A percentile compares a stretch with the other conserved stretches of the same genome.
These are phyloP conservation scores for Melozone crissalis DNA, from an alignment of 2,113 vertebrate species.

Conservation along the genomic window DNA sequence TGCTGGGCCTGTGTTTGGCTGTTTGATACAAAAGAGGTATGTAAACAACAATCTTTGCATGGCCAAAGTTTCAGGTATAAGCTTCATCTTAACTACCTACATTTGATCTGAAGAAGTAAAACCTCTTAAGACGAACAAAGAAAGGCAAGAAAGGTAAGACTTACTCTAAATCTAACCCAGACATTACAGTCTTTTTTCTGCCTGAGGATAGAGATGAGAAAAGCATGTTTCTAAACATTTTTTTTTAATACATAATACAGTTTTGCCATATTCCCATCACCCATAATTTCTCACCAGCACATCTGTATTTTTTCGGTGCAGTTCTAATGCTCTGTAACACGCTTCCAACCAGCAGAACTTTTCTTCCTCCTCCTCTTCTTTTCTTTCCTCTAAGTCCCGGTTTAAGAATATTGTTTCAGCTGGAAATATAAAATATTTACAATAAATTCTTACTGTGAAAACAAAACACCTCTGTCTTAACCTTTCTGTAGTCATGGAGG, in stretches of 20 bases:
- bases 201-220: not conserved
- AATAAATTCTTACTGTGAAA: constrained; percentile 8
- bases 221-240: not conserved
- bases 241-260: not conserved
- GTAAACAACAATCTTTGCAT: not conserved
- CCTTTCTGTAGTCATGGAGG: not conserved
- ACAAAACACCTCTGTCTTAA: not conserved
- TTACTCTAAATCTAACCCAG: not conserved
- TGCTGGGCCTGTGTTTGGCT: not conserved
- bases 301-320: constrained; percentile 78
- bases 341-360: constrained; percentile 86
- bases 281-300: constrained; percentile 82
- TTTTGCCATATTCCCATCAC: not conserved
- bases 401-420: constrained; percentile 91
- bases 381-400: constrained; percentile 80
- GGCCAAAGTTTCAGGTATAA: not conserved
- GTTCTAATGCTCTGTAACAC: constrained; percentile 85
- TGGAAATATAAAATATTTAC: constrained; percentile 66
- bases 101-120: not conserved
- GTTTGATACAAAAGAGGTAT: not conserved
- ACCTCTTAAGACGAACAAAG: not conserved
- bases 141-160: not conserved
- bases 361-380: constrained; percentile 71
- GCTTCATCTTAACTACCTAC: not conserved
- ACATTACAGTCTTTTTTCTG: not conserved